Percentiles rank a stretch among this genome's conserved stretches.
These are phyloP conservation scores for Phoeniculus purpureus DNA, from an alignment of 2,797 vertebrate species.

Conservation along the genomic window DNA sequence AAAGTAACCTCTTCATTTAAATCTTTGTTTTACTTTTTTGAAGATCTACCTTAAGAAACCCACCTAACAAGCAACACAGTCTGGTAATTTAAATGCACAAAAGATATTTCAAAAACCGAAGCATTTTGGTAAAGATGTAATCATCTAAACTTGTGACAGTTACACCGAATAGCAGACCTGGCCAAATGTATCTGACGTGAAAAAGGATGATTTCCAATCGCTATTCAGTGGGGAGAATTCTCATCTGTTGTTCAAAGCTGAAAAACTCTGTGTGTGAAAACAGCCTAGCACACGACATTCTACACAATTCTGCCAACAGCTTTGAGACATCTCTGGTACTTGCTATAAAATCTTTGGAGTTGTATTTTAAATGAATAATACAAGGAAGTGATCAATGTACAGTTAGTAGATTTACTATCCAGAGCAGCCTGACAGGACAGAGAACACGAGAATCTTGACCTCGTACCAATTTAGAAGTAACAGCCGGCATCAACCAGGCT, in stretches of 20 bases:
- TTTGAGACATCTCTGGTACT: neutral
- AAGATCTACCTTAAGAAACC: neutral
- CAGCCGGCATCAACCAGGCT: slow-evolving; percentile 14
- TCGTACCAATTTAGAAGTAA: slow-evolving; percentile 41
- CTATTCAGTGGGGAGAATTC: neutral
- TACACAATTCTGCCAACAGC: neutral
- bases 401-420: slow-evolving; percentile 8
- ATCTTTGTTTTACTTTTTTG: neutral
- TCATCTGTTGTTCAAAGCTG: slow-evolving; percentile 3
- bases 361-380: neutral
- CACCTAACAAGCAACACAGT: neutral
- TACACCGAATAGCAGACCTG: neutral
- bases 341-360: neutral
- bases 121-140: neutral
- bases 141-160: neutral
- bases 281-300: neutral
- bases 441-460: slow-evolving; percentile 60
- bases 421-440: slow-evolving; percentile 17
- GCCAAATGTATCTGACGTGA: neutral
- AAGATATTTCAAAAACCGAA: neutral
- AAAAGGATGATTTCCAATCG: neutral
- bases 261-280: neutral
- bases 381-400: neutral
- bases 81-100: neutral
- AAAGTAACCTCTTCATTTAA: neutral